These are phyloP conservation scores for Lapara coniferarum DNA, from an alignment of 2,888 invertebrate genomes.

Conservation along the genomic window DNA sequence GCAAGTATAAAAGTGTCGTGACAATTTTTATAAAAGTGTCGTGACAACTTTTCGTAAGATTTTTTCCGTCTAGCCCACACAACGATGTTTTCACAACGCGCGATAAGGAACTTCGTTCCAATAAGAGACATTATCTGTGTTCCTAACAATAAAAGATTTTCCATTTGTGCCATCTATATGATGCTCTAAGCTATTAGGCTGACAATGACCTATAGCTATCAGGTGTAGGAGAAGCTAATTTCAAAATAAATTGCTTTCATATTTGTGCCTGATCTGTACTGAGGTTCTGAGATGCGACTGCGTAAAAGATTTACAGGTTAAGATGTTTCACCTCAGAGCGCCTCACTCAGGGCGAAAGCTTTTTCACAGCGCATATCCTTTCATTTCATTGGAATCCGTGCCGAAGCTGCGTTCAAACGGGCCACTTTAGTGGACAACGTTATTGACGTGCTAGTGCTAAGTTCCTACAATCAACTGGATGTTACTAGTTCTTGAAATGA, in stretches of 20 bases:
- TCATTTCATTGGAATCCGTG: slow-evolving; percentile 77
- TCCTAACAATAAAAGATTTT: too few relatives aligned
- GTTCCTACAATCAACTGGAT: neutral
- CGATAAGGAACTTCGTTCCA: too few relatives aligned
- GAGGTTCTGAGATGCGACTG: slow-evolving; percentile 7
- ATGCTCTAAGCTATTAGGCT: too few relatives aligned
- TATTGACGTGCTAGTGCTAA: neutral
- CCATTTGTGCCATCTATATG: too few relatives aligned
- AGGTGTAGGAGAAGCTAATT: neutral
- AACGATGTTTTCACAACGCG: too few relatives aligned
- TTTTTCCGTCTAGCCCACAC: too few relatives aligned
- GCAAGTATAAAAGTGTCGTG: too few relatives aligned
- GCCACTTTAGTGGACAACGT: slow-evolving; percentile 41
- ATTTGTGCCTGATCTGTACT: slow-evolving; percentile 17
- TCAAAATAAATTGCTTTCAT: slow-evolving; percentile 8
- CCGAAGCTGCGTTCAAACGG: slow-evolving; percentile 51
- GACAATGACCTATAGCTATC: neutral
- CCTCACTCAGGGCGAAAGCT: slow-evolving; percentile 58
- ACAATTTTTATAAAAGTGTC: too few relatives aligned
- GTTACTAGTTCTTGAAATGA: too few relatives aligned
- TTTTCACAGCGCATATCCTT: slow-evolving; percentile 71
- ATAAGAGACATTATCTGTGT: too few relatives aligned
- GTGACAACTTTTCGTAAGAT: too few relatives aligned
- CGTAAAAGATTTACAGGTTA: slow-evolving; percentile 54
- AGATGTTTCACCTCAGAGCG: slow-evolving; percentile 55